phyloP scores from a whole-genome alignment of 1,140 invertebrate species.

The Cephus cinctus region DNA sequence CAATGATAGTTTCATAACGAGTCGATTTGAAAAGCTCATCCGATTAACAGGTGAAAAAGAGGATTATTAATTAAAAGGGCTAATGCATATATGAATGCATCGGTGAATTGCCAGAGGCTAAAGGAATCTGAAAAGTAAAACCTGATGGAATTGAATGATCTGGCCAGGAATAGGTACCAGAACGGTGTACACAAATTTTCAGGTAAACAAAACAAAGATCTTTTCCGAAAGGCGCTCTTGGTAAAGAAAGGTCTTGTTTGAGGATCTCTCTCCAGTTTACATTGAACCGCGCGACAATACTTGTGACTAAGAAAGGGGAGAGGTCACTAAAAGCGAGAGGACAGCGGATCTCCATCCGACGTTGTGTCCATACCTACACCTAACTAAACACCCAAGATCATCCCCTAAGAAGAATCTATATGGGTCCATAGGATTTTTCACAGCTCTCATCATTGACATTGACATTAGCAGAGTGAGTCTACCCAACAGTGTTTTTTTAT shows the following conservation, averaged over 20 bases:
- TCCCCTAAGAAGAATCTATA: too few species aligned
- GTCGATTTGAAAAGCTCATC: constrained; percentile 16
- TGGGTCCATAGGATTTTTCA: too few species aligned
- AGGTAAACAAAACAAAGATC: neutral
- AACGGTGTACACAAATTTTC: constrained; percentile 19
- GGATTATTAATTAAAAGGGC: constrained; percentile 1
- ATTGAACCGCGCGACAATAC: neutral
- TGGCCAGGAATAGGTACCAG: constrained; percentile 23
- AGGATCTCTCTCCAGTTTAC: constrained; percentile 1
- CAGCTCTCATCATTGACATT: too few species aligned
- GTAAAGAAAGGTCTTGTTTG: neutral
- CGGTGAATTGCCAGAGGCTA: too few species aligned
- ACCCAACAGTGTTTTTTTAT: too few species aligned
- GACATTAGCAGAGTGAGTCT: too few species aligned
- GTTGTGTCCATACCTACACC: too few species aligned
- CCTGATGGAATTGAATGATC: too few species aligned
- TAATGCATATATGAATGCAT: neutral
- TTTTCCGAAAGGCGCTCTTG: neutral
- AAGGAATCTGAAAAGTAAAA: too few species aligned
- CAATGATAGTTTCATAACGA: constrained; percentile 41
- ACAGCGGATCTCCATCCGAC: too few species aligned
- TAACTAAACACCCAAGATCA: too few species aligned
- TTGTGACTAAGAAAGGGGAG: neutral
- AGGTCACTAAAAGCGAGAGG: neutral
- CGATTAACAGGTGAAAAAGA: constrained; percentile 12